Base-by-base conservation (phyloP, 2,113 vertebrate species). In the Geococcyx californianus region DNA sequence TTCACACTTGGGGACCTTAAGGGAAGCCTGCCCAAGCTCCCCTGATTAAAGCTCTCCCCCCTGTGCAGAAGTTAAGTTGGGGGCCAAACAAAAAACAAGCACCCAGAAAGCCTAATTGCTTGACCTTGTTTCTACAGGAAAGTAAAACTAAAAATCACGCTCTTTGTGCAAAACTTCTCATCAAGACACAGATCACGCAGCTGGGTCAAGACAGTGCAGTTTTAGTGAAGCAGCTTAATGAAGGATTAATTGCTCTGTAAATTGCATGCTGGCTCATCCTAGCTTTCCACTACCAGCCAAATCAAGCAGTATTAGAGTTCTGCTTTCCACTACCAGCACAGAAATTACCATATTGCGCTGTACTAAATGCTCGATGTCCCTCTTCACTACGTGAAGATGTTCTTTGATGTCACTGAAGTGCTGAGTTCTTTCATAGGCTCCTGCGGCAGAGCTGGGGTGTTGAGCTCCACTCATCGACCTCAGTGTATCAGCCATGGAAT, bases 351-450 rank as follows among this genome's bases (percentile, higher is more conserved):
- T 47, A 21, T 95, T 98, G 16, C 98, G 98, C 85, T 99, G 99
- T 36, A 98, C 98, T 18, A 99, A 96, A 84, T 98, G 98, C 25
- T 99, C 99, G 11, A 99, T 85, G 86, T 99, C 99, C 75, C 99
- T 98, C 95, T 98, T 99, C 10, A 99, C 99, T 1, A 97, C 29
- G 16, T 99, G 99, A 40, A 99, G 98, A 95, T 99, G 99, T 16
- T 99, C 99, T 94, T 99, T 99, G 95, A 99, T 99, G 94, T 99
- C 99, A 42, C 98, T 99, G 97, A 99, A 99, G 97, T 99, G 99
- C 95, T 99, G 99, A 3, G 98, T 96, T 13, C 98, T 97, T 94
- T 99, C 99, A 3, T 99, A 99, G 3, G 94, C 79, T 7, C 98
- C 98, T 2, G 89, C 98, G 2, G 95, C 96, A 17, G 98, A 94